Evolutionary conservation across 2,888 invertebrate genomes (phyloP).

Genomic region (Biston betularia): DNA sequence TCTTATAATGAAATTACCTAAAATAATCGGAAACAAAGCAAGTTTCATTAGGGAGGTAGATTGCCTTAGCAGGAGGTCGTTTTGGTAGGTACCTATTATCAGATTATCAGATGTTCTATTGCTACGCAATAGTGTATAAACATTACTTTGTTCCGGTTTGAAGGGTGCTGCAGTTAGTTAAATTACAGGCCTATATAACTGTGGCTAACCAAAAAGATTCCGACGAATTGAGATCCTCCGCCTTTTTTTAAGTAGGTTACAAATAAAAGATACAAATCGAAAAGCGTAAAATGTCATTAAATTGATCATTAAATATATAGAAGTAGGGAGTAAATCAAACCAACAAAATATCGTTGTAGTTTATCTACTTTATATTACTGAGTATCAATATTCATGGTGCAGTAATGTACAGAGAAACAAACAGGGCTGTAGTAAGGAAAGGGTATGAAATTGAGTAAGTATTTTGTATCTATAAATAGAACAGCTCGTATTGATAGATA

Average conservation of each 20-base stretch:
- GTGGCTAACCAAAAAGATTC: not conserved
- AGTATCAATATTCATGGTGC: conserved; percentile 37
- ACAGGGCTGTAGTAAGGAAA: conserved; percentile 9
- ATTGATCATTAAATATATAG: conserved; percentile 28
- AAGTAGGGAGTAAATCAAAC: conserved; percentile 20
- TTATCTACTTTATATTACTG: conserved; percentile 29
- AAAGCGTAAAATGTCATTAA: conserved; percentile 20
- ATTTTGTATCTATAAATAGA: not conserved
- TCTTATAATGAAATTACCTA: no score
- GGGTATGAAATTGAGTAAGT: not conserved
- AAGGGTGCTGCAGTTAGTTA: no score
- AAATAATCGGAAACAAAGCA: not conserved
- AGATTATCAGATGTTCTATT: no score
- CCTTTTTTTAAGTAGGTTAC: no score
- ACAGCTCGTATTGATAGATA: no score
- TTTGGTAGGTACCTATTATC: no score
- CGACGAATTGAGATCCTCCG: no score
- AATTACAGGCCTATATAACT: no score
- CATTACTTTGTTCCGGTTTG: no score
- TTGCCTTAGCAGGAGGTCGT: not conserved
- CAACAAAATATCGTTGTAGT: conserved; percentile 27
- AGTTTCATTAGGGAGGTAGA: not conserved
- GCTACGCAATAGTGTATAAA: no score
- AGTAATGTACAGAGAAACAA: conserved; percentile 23
- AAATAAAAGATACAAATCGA: conserved; percentile 24